A percentile compares a stretch with the other conserved stretches of the same genome.
Conservation (phyloP, 2,888 invertebrate species). For the Electrophaes corylata region DNA sequence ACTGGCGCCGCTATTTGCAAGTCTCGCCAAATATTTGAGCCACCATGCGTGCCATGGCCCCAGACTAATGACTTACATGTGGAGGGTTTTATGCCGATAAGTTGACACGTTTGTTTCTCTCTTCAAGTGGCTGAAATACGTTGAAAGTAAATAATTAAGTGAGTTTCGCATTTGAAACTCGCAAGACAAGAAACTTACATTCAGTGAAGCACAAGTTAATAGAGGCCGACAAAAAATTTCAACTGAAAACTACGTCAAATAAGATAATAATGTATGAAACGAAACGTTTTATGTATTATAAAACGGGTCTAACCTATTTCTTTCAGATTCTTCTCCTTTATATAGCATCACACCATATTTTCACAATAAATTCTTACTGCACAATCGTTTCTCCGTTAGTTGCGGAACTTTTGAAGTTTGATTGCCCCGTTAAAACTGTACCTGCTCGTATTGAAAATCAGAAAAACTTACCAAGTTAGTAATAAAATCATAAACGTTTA, state of each 20-base stretch:
- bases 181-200: slow-evolving; percentile 10
- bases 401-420: slow-evolving; percentile 8
- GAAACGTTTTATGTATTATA: no score
- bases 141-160: slow-evolving; percentile 14
- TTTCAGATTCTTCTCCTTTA: no score
- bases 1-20: slow-evolving; percentile 76
- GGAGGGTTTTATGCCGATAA: slow-evolving; percentile 61
- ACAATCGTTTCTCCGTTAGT: background rate
- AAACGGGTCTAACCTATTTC: no score
- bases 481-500: slow-evolving; percentile 44
- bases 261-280: no score
- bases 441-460: slow-evolving; percentile 8
- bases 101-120: slow-evolving; percentile 46
- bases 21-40: slow-evolving; percentile 76
- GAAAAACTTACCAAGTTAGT: slow-evolving; percentile 6
- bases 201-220: slow-evolving; percentile 8
- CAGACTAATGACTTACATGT: slow-evolving; percentile 80
- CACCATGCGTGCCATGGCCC: slow-evolving; percentile 54
- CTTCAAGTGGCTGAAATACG: slow-evolving; percentile 44
- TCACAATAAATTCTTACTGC: no score
- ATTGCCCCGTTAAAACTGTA: slow-evolving; percentile 16
- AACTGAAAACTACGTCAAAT: no score
- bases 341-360: no score
- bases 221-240: no score
- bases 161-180: slow-evolving; percentile 28